These are phyloP conservation scores for Mirounga angustirostris DNA, from an alignment of 2,113 vertebrate genomes.

Conservation along the genomic window DNA sequence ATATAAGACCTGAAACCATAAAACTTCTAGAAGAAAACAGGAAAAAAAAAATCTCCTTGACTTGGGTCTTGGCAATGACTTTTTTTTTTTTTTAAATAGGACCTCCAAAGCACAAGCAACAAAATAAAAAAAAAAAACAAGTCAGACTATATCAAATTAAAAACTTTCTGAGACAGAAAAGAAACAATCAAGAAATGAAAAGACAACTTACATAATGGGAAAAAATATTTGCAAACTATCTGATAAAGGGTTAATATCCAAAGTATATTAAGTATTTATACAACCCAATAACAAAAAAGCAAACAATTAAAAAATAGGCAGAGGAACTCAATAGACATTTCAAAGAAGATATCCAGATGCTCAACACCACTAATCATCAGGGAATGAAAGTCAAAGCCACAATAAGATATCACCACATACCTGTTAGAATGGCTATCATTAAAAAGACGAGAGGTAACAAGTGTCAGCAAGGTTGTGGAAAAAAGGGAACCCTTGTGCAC, in stretches of 20 bases:
- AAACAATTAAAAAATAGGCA: neutral
- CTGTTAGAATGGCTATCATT: neutral
- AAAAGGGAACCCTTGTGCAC: neutral
- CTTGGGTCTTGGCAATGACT: neutral
- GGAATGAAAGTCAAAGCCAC: neutral
- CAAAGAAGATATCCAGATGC: neutral
- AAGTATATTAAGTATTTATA: neutral
- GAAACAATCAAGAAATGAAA: neutral
- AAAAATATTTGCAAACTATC: neutral
- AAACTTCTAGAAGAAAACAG: neutral
- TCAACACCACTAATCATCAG: neutral
- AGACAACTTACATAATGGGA: neutral
- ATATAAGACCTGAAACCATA: neutral
- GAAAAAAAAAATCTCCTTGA: neutral
- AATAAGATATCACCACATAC: neutral
- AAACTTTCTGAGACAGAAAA: neutral
- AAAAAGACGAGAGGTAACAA: neutral
- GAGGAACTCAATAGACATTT: neutral
- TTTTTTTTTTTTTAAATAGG: neutral
- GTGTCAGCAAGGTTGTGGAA: neutral
- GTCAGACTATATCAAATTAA: neutral
- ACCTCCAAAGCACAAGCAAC: neutral
- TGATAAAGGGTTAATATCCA: neutral
- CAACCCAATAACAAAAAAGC: neutral
- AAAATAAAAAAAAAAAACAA: neutral